Base-by-base conservation (phyloP, 2,113 vertebrate species). In the Periophthalmus modestus region DNA sequence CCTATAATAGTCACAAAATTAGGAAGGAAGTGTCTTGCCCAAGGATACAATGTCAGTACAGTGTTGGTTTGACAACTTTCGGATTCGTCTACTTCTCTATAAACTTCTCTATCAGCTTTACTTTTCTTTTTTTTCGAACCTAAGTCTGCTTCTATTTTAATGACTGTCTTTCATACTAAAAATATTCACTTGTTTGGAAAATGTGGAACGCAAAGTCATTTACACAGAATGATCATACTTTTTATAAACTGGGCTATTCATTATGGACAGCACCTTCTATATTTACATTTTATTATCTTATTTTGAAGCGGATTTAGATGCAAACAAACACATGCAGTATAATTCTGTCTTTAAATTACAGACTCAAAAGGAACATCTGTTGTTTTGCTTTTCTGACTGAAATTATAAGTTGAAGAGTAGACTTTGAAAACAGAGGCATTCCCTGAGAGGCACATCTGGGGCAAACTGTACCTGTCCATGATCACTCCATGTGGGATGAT, bases 401-500 rank as follows among this genome's bases (percentile, higher is more conserved):
- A 43, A 65, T 43, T 65, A 43, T 21, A 65, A 65, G 2, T 65
- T 43, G 11, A 43, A 24, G 3, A 65, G 16, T 5, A 65, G 18
- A 65, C 62, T 65, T 65, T 65, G 16, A 65, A 65, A 65, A 39
- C 62, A 39, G 62, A 21, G 34, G 4, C 65, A 23, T 67, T 67
- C 18, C 39, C 43, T 48, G 43, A 21, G n/a, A 15, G 43, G 12
- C 36, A 24, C 66, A 16, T 67, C 43, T 23, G 6, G 13, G 21
- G 11, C 11, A 9, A 47, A 66, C 48, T 21, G 61, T 91, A 97
- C 96, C 96, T 95, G 94, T 97, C 95, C 90, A 97, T 95, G 71
- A 97, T 95, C 82, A 97, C 93, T 67, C 96, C 95, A 0, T 97
- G 95, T 2, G 96, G 96, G 68, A 98, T 94, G 74, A 96, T 91